These are phyloP conservation scores for Scaptomyza flava DNA, from an alignment of 2,888 invertebrate species.

Conservation along the genomic window DNA sequence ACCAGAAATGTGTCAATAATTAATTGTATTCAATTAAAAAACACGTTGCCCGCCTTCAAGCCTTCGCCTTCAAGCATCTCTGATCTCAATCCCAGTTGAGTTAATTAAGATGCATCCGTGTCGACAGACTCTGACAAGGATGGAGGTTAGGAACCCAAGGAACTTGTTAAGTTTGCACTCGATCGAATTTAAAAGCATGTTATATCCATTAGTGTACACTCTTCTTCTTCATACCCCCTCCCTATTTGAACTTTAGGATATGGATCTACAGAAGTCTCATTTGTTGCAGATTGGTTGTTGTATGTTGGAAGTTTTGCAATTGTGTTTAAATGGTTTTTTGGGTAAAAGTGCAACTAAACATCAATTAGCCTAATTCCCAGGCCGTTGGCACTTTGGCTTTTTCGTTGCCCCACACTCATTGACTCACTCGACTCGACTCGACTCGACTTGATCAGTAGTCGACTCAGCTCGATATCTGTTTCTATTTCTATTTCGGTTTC, in stretches of 20 bases:
- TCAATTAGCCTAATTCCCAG: conserved; percentile 84
- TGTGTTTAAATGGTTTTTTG: conserved; percentile 78
- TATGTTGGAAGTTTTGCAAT: conserved; percentile 14
- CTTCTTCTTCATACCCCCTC: neutral
- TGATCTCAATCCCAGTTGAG: conserved; percentile 27
- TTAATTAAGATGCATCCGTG: conserved; percentile 82
- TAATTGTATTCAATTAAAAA: conserved; percentile 83
- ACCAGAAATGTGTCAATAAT: conserved; percentile 83
- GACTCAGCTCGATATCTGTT: conserved; percentile 45
- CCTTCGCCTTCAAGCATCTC: conserved; percentile 15
- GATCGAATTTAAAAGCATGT: conserved; percentile 43
- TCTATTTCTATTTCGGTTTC: neutral
- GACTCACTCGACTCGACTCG: neutral
- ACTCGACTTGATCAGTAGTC: conserved; percentile 19
- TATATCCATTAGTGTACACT: conserved; percentile 36
- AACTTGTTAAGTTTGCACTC: conserved; percentile 15
- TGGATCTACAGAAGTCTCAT: conserved; percentile 48
- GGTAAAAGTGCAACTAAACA: conserved; percentile 84
- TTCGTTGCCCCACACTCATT: conserved; percentile 30
- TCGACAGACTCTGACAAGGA: conserved; percentile 34
- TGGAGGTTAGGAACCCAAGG: conserved; percentile 9
- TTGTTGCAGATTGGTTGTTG: conserved; percentile 19
- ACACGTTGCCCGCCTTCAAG: conserved; percentile 40
- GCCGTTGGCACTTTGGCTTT: conserved; percentile 63
- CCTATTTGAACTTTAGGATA: conserved; percentile 29